These are phyloP conservation scores for Lasiurus borealis DNA, from an alignment of 2,113 vertebrate genomes.

Conservation along the genomic window DNA sequence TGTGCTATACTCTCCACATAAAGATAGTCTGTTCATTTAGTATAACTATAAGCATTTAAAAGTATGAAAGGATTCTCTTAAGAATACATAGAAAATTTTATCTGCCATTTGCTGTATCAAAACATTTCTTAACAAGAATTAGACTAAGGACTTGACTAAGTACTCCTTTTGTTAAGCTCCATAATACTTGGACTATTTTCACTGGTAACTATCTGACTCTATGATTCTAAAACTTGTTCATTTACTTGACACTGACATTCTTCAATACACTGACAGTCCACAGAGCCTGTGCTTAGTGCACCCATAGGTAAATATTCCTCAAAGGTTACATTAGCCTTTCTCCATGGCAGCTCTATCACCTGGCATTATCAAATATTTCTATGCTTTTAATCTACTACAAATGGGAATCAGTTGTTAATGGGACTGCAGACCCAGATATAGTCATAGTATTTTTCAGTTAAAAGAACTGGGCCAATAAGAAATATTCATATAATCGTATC, in stretches of 20 bases:
- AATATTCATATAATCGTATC: constrained; percentile 26
- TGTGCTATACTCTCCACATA: not conserved
- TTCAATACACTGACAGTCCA: constrained; percentile 67
- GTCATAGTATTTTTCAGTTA: constrained; percentile 70
- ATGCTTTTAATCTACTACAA: constrained; percentile 80
- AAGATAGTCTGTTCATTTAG: constrained; percentile 55
- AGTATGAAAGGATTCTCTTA: constrained; percentile 58
- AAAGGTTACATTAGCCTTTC: constrained; percentile 14
- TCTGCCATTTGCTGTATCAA: constrained; percentile 35
- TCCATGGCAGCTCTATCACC: constrained; percentile 49
- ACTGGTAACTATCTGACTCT: constrained; percentile 61
- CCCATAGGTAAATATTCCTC: constrained; percentile 81
- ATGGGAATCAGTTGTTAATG: constrained; percentile 79
- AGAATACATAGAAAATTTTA: constrained; percentile 34
- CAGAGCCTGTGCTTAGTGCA: constrained; percentile 77
- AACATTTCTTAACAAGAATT: constrained; percentile 63
- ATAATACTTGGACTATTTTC: constrained; percentile 4
- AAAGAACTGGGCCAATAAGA: constrained; percentile 76
- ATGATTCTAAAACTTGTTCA: constrained; percentile 67
- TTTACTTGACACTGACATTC: constrained; percentile 42
- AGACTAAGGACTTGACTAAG: constrained; percentile 64
- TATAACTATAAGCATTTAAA: constrained; percentile 64
- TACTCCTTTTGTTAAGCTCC: constrained; percentile 52
- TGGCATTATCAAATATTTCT: constrained; percentile 82
- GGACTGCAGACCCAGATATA: constrained; percentile 75